Base-by-base conservation (phyloP, 2,888 invertebrate species). In the Eurytoma californica region DNA sequence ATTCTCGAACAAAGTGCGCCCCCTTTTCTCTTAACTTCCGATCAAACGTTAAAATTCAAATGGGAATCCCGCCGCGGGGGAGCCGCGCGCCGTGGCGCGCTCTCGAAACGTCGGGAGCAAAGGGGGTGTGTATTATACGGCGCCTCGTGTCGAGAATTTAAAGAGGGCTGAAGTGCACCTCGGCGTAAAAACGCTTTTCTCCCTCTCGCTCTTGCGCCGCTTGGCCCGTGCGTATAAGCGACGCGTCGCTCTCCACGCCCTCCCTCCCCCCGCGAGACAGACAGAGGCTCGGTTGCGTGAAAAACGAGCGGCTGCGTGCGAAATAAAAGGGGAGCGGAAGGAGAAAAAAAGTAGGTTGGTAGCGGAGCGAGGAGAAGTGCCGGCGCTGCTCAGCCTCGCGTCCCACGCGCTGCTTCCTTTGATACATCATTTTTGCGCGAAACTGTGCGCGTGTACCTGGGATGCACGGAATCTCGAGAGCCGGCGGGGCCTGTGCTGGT, bases 41-140 rank as follows among this genome's bases (percentile, higher is more conserved):
- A 83, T 73, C 78, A 79, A 81, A 82, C 72, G 82, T 79, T 81
- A 79, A 84, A 86, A 86, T 85, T 85, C 84, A 84, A 84, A 86
- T 86, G 85, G 84, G 85, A 84, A 83, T 82, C 82, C 82, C 79
- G 80, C 84, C 83, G 7, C 85, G 81, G 79, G 85, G 83, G 81
- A 83, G 80, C 61, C 74, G 65, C 73, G 73, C 61, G 51, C 28
- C 51, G 53, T 16, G 14, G 24, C 24, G 49, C 14, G 13, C 16
- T 53, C 53, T 14, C 4, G n/a, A n/a, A 14, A 53, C 3, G n/a
- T 16, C 12, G n/a, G 30, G 18, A 18, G 61, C n/a, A 7, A 14
- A 39, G 12, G 9, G 30, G 7, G 63, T 63, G 47, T 47, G 63
- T 1, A 60, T 13, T 39, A 13, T 47, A 47, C 18, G 39, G 13